Evolutionary conservation across 2,113 vertebrate species (phyloP), one percentile per base, ranked within the genome.

Genomic region (Poeciliopsis prolifica): DNA sequence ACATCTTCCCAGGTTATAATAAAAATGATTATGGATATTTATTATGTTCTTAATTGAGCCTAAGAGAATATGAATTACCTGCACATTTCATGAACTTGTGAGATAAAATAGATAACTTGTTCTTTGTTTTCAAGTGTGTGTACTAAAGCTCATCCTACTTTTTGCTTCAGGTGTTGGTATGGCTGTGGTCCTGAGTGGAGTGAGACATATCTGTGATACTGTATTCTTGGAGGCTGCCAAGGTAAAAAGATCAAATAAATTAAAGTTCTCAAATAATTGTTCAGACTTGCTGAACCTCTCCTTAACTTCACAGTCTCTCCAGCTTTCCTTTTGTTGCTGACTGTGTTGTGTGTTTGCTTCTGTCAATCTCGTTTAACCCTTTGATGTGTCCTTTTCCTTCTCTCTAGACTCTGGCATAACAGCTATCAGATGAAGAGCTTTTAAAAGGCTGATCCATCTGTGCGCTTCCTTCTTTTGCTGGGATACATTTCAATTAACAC

Each of bases 171-270:
- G 98, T 5, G 97, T 99, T 81, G 97, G 97, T 62, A 92, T 99
- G 82, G 98, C 97, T 51, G 97, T 99, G 74, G 95, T 98, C 90
- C 95, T 99, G 84, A 97, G 97, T 88, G 95, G 97, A 1, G 97
- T 98, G 33, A 94, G 97, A 75, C 98, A 98, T 77, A 99, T 99
- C 77, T 98, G 96, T 42, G 97, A 98, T 62, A 94, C 94, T 1
- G 96, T 99, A 61, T 99, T 99, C 93, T 93, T 99, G 8, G 97
- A 98, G 85, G 98, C 98, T 84, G 97, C 98, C 48, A 99, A 99
- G 97, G 98, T 99, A 70, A 89, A 91, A 79, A 78, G 8, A 35
- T 40, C 17, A 13, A 35, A 68, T 1, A 37, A 37, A 35, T 0
- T n/a, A 30, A 37, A 71, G 3, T 68, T 74, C 8, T 68, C n/a